A percentile compares a stretch with the other conserved stretches of the same genome.
Evolutionary conservation across 2,113 vertebrate genomes (phyloP).

Genomic region (Mirounga angustirostris): DNA sequence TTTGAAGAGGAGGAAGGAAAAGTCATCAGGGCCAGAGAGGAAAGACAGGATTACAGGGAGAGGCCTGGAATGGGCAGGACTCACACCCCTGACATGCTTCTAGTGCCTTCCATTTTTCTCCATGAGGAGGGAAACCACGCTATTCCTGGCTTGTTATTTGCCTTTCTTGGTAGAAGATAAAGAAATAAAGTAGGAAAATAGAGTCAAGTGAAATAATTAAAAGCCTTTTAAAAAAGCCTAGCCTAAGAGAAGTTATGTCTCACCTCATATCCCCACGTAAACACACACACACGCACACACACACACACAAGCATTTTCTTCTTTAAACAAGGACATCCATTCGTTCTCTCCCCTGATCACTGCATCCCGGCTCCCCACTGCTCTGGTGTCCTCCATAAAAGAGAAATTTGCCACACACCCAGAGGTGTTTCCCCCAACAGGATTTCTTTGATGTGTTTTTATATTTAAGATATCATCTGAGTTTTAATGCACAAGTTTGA

Average conservation of each 20-base stretch:
- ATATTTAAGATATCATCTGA: conserved; percentile 7
- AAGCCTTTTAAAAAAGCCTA: background rate
- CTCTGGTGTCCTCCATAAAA: background rate
- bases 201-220: background rate
- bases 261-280: background rate
- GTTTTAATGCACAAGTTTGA: background rate
- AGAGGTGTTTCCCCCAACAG: background rate
- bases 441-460: conserved; percentile 4
- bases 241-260: background rate
- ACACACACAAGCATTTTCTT: background rate
- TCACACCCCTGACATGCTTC: fast-evolving
- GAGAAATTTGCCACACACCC: background rate
- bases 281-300: background rate
- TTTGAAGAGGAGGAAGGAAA: background rate
- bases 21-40: background rate
- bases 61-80: fast-evolving
- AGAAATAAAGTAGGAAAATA: background rate
- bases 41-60: fast-evolving
- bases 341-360: background rate
- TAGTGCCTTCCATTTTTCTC: fast-evolving
- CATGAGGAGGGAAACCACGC: fast-evolving
- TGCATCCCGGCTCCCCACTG: fast-evolving
- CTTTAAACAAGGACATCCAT: too few species aligned
- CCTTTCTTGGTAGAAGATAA: background rate
- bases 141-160: fast-evolving